These are phyloP conservation scores for Lottia scabra DNA, from an alignment of 2,888 invertebrate genomes.

Conservation along the genomic window DNA sequence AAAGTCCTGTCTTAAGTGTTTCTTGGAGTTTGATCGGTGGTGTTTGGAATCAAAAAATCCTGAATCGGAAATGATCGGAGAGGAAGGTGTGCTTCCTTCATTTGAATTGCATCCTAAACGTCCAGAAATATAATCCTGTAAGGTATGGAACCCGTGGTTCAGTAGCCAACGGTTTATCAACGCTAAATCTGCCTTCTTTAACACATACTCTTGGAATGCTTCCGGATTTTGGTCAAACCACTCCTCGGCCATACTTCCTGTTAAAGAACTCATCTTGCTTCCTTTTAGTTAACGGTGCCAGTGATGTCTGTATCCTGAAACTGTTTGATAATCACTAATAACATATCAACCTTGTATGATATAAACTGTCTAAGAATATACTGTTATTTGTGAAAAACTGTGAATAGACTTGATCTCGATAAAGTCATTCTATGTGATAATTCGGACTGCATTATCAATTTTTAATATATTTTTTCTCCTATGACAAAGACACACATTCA, in stretches of 20 bases:
- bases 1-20: slow-evolving; percentile 72
- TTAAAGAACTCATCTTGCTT: slow-evolving; percentile 17
- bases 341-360: too few species aligned
- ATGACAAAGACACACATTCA: too few species aligned
- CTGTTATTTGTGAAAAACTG: too few species aligned
- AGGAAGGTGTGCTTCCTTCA: slow-evolving; percentile 48
- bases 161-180: slow-evolving; percentile 72
- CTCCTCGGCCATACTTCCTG: slow-evolving; percentile 69
- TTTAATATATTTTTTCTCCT: too few species aligned
- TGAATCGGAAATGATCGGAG: slow-evolving; percentile 46
- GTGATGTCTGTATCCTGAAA: too few species aligned
- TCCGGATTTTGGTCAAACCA: slow-evolving; percentile 72
- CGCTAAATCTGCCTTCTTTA: slow-evolving; percentile 70
- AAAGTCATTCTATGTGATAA: too few species aligned
- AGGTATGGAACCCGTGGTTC: slow-evolving; percentile 69
- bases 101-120: slow-evolving; percentile 34
- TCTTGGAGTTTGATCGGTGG: slow-evolving; percentile 69
- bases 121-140: slow-evolving; percentile 63
- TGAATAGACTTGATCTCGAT: too few species aligned
- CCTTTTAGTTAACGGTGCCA: too few species aligned
- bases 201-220: slow-evolving; percentile 70
- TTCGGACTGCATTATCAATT: too few species aligned
- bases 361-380: too few species aligned
- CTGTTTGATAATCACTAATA: too few species aligned
- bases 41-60: slow-evolving; percentile 53